Evolutionary conservation across 2,113 vertebrate species (phyloP).

Genomic region (Melozone crissalis): DNA sequence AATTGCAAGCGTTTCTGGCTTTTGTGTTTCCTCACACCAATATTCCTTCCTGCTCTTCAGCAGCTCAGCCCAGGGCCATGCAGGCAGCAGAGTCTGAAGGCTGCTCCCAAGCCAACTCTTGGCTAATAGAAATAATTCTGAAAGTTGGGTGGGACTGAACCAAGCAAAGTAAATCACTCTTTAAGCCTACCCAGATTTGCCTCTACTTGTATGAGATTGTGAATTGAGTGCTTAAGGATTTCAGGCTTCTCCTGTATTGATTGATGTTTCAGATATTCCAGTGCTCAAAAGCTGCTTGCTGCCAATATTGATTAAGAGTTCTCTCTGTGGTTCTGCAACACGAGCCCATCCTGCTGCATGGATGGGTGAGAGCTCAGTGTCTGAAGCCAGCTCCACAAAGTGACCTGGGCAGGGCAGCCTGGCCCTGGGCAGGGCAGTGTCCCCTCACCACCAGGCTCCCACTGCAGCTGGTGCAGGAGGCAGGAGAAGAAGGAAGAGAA

Average conservation of each 20-base stretch:
- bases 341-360: background rate
- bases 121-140: background rate
- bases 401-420: background rate
- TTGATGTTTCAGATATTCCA: background rate
- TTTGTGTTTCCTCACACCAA: constrained; percentile 12
- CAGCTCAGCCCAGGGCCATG: background rate
- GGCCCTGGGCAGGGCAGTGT: background rate
- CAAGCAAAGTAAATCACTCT: background rate
- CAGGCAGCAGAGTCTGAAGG: background rate
- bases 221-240: background rate
- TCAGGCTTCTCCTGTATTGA: background rate
- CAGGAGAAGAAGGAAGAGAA: background rate
- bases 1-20: constrained; percentile 8
- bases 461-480: background rate
- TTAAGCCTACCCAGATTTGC: background rate
- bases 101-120: background rate
- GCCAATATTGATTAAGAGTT: background rate
- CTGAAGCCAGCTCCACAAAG: background rate
- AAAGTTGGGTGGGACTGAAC: background rate
- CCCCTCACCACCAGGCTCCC: background rate
- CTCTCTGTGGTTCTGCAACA: background rate
- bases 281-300: background rate
- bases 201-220: background rate
- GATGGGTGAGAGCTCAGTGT: background rate
- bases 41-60: constrained; percentile 12